Conservation (phyloP, 2,797 vertebrate species). For the Microctenopoma lineatum region DNA sequence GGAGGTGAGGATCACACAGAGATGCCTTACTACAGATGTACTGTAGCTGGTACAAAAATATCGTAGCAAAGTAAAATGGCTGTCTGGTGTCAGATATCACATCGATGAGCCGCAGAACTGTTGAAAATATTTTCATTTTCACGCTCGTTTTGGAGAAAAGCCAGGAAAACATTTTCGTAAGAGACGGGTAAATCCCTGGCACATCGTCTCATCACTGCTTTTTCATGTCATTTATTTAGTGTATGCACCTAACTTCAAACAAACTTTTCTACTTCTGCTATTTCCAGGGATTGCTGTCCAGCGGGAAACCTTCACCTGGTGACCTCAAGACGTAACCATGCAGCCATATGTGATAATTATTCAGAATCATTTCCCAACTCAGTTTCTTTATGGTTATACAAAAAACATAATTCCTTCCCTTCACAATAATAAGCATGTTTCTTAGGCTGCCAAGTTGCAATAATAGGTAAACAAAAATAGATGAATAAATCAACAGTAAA, state of each 20-base stretch:
- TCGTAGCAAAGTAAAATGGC: constrained; percentile 25
- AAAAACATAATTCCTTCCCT: not conserved
- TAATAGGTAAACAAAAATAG: too few relatives aligned
- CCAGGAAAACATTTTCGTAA: constrained; percentile 13
- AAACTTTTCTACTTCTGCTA: constrained; percentile 15
- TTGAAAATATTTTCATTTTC: constrained; percentile 36
- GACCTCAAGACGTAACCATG: not conserved
- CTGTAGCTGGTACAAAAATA: constrained; percentile 20
- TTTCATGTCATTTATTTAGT: constrained; percentile 38
- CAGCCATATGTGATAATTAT: not conserved
- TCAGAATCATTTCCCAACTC: not conserved
- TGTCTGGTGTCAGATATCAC: constrained; percentile 37
- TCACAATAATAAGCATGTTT: not conserved
- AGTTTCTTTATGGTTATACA: too few relatives aligned
- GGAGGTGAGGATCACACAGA: constrained; percentile 30
- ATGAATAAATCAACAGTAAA: not conserved
- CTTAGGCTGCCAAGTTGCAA: too few relatives aligned
- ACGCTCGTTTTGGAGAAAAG: not conserved
- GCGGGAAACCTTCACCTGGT: constrained; percentile 8
- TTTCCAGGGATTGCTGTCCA: constrained; percentile 34
- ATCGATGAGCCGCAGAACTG: constrained; percentile 34
- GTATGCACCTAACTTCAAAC: constrained; percentile 37
- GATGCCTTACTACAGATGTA: constrained; percentile 12
- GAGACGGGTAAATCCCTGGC: constrained; percentile 9
- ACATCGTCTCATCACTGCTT: constrained; percentile 14